Conservation (phyloP, 2,888 invertebrate genomes). For the Pterobdella sp. region DNA sequence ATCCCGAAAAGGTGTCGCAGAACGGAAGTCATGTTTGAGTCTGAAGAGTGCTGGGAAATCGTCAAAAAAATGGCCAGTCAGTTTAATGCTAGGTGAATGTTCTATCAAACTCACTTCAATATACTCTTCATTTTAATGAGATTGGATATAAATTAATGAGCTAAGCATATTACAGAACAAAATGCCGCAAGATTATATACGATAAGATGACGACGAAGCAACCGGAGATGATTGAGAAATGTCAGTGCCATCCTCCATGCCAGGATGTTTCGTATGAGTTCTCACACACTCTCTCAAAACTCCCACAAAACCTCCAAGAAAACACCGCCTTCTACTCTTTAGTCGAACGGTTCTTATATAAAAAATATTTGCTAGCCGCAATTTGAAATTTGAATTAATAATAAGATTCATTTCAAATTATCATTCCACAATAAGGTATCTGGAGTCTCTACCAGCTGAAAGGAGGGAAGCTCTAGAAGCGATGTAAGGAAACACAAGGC, state of each 20-base stretch:
- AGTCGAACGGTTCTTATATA: conserved; percentile 32
- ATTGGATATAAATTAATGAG: background rate
- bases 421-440: background rate
- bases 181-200: conserved; percentile 38
- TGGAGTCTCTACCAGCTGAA: conserved; percentile 18
- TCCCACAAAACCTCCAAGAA: conserved; percentile 36
- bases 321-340: conserved; percentile 36
- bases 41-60: background rate
- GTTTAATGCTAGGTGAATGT: conserved; percentile 12
- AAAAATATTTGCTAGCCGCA: background rate
- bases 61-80: conserved; percentile 3
- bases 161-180: conserved; percentile 27
- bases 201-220: conserved; percentile 39
- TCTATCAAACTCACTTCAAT: background rate
- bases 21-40: background rate
- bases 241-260: conserved; percentile 39
- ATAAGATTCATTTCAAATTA: background rate
- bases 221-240: conserved; percentile 37
- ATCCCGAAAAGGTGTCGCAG: conserved; percentile 26
- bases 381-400: background rate
- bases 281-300: conserved; percentile 37
- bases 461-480: conserved; percentile 16
- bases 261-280: conserved; percentile 38
- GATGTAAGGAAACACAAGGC: background rate
- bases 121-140: background rate